Base-by-base conservation (phyloP, 2,888 invertebrate species). In the Synergus laeviventris region DNA sequence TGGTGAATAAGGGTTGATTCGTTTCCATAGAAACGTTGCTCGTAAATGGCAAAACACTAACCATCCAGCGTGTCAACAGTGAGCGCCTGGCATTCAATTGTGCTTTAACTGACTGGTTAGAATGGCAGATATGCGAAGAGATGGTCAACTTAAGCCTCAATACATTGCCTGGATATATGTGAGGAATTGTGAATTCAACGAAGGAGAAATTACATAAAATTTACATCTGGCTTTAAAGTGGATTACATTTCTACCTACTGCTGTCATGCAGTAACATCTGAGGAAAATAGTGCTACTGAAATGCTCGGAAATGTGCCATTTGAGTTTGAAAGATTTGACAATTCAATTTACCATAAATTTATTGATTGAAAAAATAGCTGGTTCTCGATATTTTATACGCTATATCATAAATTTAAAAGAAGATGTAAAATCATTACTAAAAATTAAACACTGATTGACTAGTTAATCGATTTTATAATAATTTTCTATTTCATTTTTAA, bases 21-120 rank as follows among this genome's bases (percentile, higher is more conserved):
- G 70, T 70, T 11, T 70, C 70, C 70, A 70, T 70, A 54, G 70
- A 24, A 70, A 70, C 70, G 70, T 70, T 24, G 70, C 31, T 54
- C 70, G 70, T 45, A 31, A 70, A 70, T 14, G 18, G 64, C 39
- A 42, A 42, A 64, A 64, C 64, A 64, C 64, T 60, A 60, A n/a
- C 62, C 14, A 38, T 62, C 31, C 31, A 62, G 38, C n/a, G 38
- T 38, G 39, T 62, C 62, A 62, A 60, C 60, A 60, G 38, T 18
- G 38, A 62, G 70, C 49, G 70, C 49, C 31, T 70, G 36, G 49
- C 45, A 70, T 70, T 70, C 70, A 70, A 70, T 70, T 70, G 70
- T 70, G 49, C 70, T n/a, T n/a, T 11, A 70, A 45, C 49, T 70
- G 31, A 49, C 70, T 49, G 11, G 42, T 31, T 49, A 54, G 49